Conservation (phyloP, 64 coral and sea anemone species). For the Astreopora myriophthalma region DNA sequence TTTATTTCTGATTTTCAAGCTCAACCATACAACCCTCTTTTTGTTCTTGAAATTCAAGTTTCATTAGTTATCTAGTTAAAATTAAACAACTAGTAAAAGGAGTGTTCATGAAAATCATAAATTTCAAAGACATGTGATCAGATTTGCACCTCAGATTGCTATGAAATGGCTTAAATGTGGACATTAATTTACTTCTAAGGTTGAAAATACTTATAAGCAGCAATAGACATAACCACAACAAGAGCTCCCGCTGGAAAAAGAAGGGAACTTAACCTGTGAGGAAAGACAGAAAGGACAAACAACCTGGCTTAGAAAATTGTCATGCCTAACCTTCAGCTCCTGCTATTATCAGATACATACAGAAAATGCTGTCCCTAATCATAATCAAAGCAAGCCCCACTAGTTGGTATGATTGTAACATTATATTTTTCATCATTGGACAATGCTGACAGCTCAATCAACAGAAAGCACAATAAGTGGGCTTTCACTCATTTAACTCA, state of each 20-base stretch:
- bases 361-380: not conserved
- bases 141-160: not conserved
- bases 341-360: not conserved
- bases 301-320: not conserved
- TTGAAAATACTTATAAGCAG: conserved; percentile 47
- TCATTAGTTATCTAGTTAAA: no score
- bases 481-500: no score
- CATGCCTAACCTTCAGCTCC: not conserved
- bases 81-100: no score
- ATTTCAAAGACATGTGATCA: not conserved
- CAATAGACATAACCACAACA: not conserved
- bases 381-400: not conserved
- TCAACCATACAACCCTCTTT: no score
- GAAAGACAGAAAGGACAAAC: not conserved
- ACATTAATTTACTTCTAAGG: not conserved
- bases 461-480: not conserved
- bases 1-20: no score
- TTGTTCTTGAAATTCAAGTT: no score
- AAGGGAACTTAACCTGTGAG: conserved; percentile 14
- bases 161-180: not conserved
- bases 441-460: not conserved
- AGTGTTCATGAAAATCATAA: not conserved
- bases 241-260: conserved; percentile 26
- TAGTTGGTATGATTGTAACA: not conserved
- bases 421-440: not conserved